Percentiles rank a stretch among this genome's conserved stretches.
These are phyloP conservation scores for Porites rus DNA, from an alignment of 92 coral and sea anemone genomes.

Conservation along the genomic window DNA sequence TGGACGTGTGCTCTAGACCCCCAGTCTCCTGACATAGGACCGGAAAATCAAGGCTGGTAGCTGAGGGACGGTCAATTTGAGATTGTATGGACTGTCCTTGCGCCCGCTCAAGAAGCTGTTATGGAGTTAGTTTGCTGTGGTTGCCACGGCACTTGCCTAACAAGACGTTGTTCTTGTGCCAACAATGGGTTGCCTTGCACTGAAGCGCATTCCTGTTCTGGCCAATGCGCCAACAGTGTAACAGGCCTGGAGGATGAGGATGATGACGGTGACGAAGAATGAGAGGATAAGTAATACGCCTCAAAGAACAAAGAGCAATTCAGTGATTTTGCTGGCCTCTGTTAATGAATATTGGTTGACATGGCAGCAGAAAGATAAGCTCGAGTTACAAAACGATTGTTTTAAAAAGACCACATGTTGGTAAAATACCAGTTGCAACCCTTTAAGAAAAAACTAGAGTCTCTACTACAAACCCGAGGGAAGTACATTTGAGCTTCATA, in stretches of 20 bases:
- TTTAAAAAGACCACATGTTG: background rate
- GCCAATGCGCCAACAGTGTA: background rate
- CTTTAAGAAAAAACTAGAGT: no score
- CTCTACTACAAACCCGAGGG: background rate
- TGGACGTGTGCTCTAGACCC: conserved; percentile 47
- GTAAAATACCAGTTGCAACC: background rate
- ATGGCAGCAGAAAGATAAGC: background rate
- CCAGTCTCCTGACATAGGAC: background rate
- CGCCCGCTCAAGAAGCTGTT: no score
- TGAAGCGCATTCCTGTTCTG: background rate
- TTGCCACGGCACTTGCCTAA: no score
- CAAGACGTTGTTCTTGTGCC: no score
- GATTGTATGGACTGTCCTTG: no score
- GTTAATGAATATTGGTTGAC: background rate
- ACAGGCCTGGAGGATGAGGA: no score
- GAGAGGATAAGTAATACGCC: background rate
- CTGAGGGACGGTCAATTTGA: conserved; percentile 13
- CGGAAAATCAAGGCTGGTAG: conserved; percentile 32
- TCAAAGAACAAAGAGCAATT: background rate
- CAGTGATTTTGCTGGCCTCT: background rate
- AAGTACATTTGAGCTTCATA: background rate
- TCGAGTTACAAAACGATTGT: background rate
- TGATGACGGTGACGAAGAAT: background rate
- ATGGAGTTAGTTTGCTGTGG: no score
- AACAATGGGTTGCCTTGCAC: no score